These are phyloP conservation scores for Nebria salina DNA, from an alignment of 2,888 invertebrate species.

Conservation along the genomic window DNA sequence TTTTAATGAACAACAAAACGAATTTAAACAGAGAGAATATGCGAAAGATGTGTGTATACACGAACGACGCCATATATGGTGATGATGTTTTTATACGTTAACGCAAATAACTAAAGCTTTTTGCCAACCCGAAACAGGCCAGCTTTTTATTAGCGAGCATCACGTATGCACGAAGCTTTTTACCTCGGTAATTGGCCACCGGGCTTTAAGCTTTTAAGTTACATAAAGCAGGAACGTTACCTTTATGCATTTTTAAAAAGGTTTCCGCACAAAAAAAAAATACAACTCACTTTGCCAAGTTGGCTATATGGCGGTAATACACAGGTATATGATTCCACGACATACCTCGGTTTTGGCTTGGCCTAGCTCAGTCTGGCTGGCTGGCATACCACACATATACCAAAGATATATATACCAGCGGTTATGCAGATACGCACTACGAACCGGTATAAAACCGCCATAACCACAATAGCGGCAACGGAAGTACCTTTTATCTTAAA, in stretches of 20 bases:
- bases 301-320: neutral
- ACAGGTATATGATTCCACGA: neutral
- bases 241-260: constrained; percentile 48
- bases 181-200: constrained; percentile 63
- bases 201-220: constrained; percentile 64
- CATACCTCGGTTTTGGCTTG: neutral
- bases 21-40: neutral
- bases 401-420: neutral
- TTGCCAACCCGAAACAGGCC: constrained; percentile 43
- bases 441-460: neutral
- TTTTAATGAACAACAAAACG: neutral
- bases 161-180: constrained; percentile 62
- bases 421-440: neutral
- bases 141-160: constrained; percentile 55
- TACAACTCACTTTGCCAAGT: constrained; percentile 5
- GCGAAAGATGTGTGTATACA: neutral
- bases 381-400: neutral
- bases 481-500: neutral
- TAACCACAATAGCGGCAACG: neutral
- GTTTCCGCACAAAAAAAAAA: constrained; percentile 26
- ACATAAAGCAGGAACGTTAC: constrained; percentile 56
- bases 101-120: constrained; percentile 47
- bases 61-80: neutral
- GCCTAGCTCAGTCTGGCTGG: neutral
- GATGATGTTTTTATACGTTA: constrained; percentile 6